Evolutionary conservation across 2,113 vertebrate genomes (phyloP).

Genomic region (Pseudonaja textilis): DNA sequence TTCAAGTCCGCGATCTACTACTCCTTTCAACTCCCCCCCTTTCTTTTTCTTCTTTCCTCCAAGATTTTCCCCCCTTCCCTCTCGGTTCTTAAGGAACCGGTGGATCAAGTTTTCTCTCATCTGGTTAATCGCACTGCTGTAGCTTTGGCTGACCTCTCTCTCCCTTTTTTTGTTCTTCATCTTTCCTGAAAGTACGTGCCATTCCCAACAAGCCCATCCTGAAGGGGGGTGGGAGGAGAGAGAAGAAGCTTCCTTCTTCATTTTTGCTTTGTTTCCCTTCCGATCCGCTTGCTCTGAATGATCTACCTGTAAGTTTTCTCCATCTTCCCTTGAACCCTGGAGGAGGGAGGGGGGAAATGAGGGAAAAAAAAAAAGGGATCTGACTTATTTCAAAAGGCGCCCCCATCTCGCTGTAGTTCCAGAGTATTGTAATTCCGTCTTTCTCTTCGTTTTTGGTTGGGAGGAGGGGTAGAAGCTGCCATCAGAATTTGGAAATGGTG

Average conservation of each 20-base stretch:
- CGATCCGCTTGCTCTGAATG: constrained; percentile 67
- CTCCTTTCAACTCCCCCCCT: constrained; percentile 30
- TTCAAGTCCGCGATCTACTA: constrained; percentile 30
- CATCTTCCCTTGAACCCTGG: constrained; percentile 66
- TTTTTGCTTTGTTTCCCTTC: constrained; percentile 63
- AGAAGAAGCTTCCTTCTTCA: constrained; percentile 57
- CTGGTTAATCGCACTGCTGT: constrained; percentile 78
- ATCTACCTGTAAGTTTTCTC: constrained; percentile 72
- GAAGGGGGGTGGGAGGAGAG: constrained; percentile 14
- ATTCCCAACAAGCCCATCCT: constrained; percentile 72
- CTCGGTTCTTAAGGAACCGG: constrained; percentile 90
- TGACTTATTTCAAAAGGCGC: constrained; percentile 54
- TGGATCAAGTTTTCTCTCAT: constrained; percentile 96
- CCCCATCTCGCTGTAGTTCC: constrained; percentile 55
- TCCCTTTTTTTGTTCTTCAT: constrained; percentile 54
- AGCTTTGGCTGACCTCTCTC: constrained; percentile 75
- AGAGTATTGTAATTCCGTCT: constrained; percentile 55
- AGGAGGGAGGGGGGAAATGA: constrained; percentile 35
- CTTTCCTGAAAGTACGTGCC: constrained; percentile 77
- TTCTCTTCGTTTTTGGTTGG: constrained; percentile 49
- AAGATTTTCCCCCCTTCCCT: constrained; percentile 6
- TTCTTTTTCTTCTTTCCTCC: background rate
- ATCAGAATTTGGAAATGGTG: constrained; percentile 78
- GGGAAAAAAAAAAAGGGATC: background rate
- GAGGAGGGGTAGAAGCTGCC: constrained; percentile 63